A percentile compares a stretch with the other conserved stretches of the same genome.
These are phyloP conservation scores for Graptemys geographica DNA, from an alignment of 2,797 vertebrate species.

Conservation along the genomic window DNA sequence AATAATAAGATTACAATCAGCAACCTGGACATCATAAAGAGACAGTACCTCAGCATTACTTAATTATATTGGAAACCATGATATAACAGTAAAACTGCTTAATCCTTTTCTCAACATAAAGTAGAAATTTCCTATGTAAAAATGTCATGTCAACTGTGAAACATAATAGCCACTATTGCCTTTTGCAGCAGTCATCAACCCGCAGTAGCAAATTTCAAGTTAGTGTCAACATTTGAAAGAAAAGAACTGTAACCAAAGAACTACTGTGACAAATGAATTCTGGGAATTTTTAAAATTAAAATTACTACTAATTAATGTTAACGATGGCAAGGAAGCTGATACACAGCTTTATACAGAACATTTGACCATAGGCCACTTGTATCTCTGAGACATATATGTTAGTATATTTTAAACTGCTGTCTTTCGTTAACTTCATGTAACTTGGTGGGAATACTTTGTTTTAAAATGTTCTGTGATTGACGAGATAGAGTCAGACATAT, in stretches of 20 bases:
- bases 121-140: not conserved
- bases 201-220: slow-evolving; percentile 1
- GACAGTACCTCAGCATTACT: not conserved
- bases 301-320: fast-evolving
- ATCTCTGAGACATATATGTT: not conserved
- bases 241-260: not conserved
- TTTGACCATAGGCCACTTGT: not conserved
- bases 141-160: not conserved
- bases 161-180: not conserved
- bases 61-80: not conserved
- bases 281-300: not conserved
- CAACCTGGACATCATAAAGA: not conserved
- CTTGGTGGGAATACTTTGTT: not conserved
- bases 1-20: not conserved
- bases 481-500: not conserved
- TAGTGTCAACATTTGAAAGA: not conserved
- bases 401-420: not conserved
- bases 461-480: not conserved
- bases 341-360: slow-evolving; percentile 8
- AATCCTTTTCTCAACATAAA: not conserved
- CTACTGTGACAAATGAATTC: slow-evolving; percentile 10
- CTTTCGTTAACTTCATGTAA: not conserved
- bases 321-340: slow-evolving; percentile 13
- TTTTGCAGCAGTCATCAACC: not conserved
- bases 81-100: not conserved